Base-by-base conservation (phyloP, 2,888 invertebrate species). In the Tenthredo livida region DNA sequence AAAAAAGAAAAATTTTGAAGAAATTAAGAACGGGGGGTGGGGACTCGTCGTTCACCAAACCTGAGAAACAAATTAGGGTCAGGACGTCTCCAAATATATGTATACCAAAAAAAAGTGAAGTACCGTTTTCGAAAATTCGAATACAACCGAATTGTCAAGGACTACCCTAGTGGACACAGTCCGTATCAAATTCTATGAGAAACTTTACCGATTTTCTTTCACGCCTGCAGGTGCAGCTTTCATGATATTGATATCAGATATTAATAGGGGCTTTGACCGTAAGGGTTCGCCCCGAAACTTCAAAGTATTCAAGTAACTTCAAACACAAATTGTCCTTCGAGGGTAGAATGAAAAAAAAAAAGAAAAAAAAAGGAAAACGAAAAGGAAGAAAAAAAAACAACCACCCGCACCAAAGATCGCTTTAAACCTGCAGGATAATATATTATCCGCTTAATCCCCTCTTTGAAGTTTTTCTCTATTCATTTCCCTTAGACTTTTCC, bases 11-110 rank as follows among this genome's bases (percentile, higher is more conserved):
- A 50, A 47, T 12, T 12, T 47, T 47, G 10, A 12, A 61, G 15
- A 80, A 80, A 43, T 40, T 43, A 10, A 33, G 21, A 5, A 33
- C 15, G 0, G 47, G 40, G 70, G 54, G 29, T 10, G 50, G 17
- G 25, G 1, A 12, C n/a, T 73, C 58, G 65, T 84, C 75, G 85
- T 75, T 85, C 84, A 75, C 67, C 43, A 83, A 75, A 61, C 43
- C 73, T 43, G 65, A 54, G n/a, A 84, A 84, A 75, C 84, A 84
- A 85, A 84, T 85, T 75, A 75, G 37, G 37, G 7, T 0, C 37
- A 7, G 37, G 33, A 33, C 33, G 2, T 33, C 33, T 33, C 2
- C 33, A 5, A 33, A 33, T 33, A 33, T 33, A 37, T 37, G 4
- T 2, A 4, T 2, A 33, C 2, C 2, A 37, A 37, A 37, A 37